Percentiles rank a stretch among this genome's conserved stretches.
phyloP scores from a whole-genome alignment of 2,888 invertebrate genomes.

The Automeris io region DNA sequence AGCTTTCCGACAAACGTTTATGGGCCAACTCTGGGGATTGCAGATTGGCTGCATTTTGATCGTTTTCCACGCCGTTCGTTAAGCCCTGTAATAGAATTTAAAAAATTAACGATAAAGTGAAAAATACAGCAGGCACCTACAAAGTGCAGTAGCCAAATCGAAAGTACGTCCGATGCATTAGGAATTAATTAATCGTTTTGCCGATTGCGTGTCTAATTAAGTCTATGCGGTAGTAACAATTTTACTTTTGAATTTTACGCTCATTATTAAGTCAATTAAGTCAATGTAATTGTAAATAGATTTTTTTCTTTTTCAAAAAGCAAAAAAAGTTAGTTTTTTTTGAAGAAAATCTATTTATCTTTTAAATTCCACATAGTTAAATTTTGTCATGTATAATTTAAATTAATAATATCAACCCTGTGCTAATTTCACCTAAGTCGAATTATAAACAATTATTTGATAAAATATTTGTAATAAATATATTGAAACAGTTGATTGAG shows the following conservation, averaged over 20 bases:
- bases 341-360: too few species aligned
- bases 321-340: too few species aligned
- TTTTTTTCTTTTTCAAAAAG: too few species aligned
- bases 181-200: background rate
- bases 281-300: too few species aligned
- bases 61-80: conserved; percentile 67
- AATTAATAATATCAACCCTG: too few species aligned
- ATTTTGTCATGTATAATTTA: too few species aligned
- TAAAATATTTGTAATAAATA: too few species aligned
- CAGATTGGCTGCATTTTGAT: conserved; percentile 60
- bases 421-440: too few species aligned
- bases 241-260: conserved; percentile 3
- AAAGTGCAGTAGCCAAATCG: background rate
- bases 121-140: background rate
- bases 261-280: background rate
- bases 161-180: conserved; percentile 4
- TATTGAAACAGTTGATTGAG: too few species aligned
- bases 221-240: conserved; percentile 1
- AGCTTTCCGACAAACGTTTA: conserved; percentile 64
- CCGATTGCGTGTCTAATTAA: conserved; percentile 7
- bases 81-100: conserved; percentile 60
- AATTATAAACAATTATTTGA: too few species aligned
- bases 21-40: conserved; percentile 50
- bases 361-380: too few species aligned
- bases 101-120: background rate